phyloP scores from a whole-genome alignment of 2,888 invertebrate species.

The Metallyticus violacea region DNA sequence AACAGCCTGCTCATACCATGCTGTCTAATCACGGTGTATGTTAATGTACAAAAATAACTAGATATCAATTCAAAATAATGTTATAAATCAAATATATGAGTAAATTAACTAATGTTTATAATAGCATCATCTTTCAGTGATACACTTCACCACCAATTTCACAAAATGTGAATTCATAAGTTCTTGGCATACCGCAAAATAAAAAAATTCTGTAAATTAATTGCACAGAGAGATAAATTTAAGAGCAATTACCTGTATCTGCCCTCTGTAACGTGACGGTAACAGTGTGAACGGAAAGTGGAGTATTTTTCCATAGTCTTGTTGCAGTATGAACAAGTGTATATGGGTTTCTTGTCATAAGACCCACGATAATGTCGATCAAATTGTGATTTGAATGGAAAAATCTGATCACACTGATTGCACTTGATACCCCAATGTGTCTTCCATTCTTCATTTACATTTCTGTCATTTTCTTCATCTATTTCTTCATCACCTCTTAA shows the following conservation, averaged over 20 bases:
- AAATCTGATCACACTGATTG: slow-evolving; percentile 52
- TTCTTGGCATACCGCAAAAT: too few relatives aligned
- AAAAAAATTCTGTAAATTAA: too few relatives aligned
- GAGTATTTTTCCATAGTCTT: slow-evolving; percentile 55
- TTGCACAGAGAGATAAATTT: background rate
- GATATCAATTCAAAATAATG: too few relatives aligned
- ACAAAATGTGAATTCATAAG: too few relatives aligned
- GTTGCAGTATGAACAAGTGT: slow-evolving; percentile 57
- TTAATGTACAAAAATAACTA: too few relatives aligned
- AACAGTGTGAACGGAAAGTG: slow-evolving; percentile 55
- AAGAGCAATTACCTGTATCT: slow-evolving; percentile 49
- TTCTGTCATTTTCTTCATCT: slow-evolving; percentile 48
- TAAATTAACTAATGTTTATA: too few relatives aligned
- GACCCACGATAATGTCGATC: slow-evolving; percentile 51
- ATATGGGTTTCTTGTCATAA: slow-evolving; percentile 50
- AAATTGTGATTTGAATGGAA: slow-evolving; percentile 52
- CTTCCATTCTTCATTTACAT: slow-evolving; percentile 48
- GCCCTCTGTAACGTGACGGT: slow-evolving; percentile 56
- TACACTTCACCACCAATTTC: too few relatives aligned
- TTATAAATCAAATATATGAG: too few relatives aligned
- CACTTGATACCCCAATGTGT: slow-evolving; percentile 55
- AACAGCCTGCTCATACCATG: too few relatives aligned
- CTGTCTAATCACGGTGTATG: too few relatives aligned
- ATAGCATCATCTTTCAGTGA: too few relatives aligned
- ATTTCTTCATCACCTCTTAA: slow-evolving; percentile 41